Percentiles rank a stretch among this genome's conserved stretches.
Evolutionary conservation across 1,140 invertebrate species (phyloP).

Genomic region (Megalopta genalis): DNA sequence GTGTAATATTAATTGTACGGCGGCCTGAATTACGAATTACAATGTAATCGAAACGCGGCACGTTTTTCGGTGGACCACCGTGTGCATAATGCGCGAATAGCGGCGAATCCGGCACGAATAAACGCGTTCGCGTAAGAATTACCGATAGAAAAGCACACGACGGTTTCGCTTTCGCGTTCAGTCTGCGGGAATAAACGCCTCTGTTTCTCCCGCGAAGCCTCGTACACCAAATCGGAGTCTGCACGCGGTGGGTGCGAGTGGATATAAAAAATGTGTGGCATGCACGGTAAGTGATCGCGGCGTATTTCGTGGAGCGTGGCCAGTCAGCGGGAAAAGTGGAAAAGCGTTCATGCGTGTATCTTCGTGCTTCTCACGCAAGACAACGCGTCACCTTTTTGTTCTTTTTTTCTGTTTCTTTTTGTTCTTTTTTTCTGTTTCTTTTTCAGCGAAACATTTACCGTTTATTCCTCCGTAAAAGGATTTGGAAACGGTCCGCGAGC

Average conservation of each 20-base stretch:
- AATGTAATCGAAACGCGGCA: no score
- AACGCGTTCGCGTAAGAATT: no score
- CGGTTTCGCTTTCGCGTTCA: no score
- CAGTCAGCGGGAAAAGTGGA: slow-evolving; percentile 26
- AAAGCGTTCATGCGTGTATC: slow-evolving; percentile 5
- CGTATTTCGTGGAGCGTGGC: not conserved
- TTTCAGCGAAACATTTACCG: not conserved
- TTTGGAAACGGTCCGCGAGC: not conserved
- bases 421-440: no score
- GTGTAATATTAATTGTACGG: no score
- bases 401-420: no score
- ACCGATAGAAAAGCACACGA: no score
- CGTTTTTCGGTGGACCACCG: no score
- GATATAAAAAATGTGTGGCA: slow-evolving; percentile 15
- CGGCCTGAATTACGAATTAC: no score
- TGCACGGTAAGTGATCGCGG: not conserved
- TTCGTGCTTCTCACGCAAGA: not conserved
- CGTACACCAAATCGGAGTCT: not conserved
- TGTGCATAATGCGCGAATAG: no score
- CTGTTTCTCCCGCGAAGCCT: not conserved
- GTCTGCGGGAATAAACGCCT: not conserved
- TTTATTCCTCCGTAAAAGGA: not conserved
- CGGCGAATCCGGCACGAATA: no score
- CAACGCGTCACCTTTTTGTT: not conserved
- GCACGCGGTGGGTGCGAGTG: no score